Base-by-base conservation (phyloP, 2,888 invertebrate genomes). In the Ganaspis brasiliensis region DNA sequence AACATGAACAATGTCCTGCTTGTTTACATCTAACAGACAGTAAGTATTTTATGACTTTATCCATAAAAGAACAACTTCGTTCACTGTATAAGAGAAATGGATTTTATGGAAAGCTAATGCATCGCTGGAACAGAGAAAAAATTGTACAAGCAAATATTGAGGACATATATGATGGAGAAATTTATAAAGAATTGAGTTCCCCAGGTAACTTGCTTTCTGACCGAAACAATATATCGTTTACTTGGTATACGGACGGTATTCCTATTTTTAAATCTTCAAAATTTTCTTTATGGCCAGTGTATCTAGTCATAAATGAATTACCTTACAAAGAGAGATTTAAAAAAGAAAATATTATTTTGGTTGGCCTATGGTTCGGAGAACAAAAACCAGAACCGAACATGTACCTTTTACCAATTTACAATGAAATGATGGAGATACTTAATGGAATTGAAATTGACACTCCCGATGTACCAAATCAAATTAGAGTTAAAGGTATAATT, bases 221-320 rank as follows among this genome's bases (percentile, higher is more conserved):
- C 6, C 31, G 31, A 4, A 31, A 31, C 31, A 31, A 31, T 31
- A 31, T 31, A 31, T 31, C 31, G 6, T 31, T 31, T 31, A 31
- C 31, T 31, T 31, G 31, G 31, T 31, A 31, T 31, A 31, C 31
- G 6, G 31, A 31, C 6, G 31, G 31, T 31, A 31, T 31, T 31
- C 31, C 31, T 31, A 6, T 31, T 31, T 31, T 31, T 31, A 31
- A 31, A 31, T 31, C 31, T 31, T 31, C 31, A 31, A 31, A 31
- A 31, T 31, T 31, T 31, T 31, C 45, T 4, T 72, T 81, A 40
- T 81, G 81, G 80, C 80, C 80, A 24, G 26, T 81, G 19, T 77
- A 80, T 26, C 49, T 77, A 1, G 70, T 73, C 8, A 80, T 82
- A 5, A 80, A 82, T 63, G 79, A 82, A 72, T 73, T 82, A 26